These are phyloP conservation scores for Cancer borealis DNA, from an alignment of 2,888 invertebrate species.

Conservation along the genomic window DNA sequence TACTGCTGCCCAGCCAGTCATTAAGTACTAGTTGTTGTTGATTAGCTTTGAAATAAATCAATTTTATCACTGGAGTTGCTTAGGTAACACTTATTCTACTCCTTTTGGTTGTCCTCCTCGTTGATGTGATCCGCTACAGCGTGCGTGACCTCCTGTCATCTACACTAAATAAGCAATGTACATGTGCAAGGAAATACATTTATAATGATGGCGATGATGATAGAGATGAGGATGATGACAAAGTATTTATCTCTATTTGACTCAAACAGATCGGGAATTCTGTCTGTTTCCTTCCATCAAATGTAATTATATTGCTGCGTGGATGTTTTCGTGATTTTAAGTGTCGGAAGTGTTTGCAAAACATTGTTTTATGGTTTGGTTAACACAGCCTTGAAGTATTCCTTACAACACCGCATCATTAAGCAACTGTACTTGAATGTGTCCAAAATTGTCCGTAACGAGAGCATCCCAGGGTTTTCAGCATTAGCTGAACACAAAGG, in stretches of 20 bases:
- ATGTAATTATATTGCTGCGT: neutral
- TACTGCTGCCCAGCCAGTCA: neutral
- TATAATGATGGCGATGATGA: neutral
- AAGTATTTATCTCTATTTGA: neutral
- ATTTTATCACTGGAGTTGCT: neutral
- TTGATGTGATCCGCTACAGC: neutral
- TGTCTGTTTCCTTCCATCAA: neutral
- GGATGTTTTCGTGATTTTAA: neutral
- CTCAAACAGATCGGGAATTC: neutral
- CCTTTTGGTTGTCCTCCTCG: neutral
- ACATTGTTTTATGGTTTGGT: neutral
- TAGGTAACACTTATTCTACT: neutral
- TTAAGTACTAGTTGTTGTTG: neutral
- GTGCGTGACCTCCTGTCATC: neutral
- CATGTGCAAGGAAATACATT: neutral
- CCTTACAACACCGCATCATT: neutral
- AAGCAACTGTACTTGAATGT: neutral
- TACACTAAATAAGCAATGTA: neutral
- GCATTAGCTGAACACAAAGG: neutral
- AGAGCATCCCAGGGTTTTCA: neutral
- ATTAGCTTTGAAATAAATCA: constrained; percentile 17
- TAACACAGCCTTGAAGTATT: neutral
- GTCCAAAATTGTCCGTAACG: neutral
- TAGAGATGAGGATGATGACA: neutral
- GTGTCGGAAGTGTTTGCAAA: neutral